Evolutionary conservation across 2,888 invertebrate species (phyloP).

Genomic region (Rutpela maculata): DNA sequence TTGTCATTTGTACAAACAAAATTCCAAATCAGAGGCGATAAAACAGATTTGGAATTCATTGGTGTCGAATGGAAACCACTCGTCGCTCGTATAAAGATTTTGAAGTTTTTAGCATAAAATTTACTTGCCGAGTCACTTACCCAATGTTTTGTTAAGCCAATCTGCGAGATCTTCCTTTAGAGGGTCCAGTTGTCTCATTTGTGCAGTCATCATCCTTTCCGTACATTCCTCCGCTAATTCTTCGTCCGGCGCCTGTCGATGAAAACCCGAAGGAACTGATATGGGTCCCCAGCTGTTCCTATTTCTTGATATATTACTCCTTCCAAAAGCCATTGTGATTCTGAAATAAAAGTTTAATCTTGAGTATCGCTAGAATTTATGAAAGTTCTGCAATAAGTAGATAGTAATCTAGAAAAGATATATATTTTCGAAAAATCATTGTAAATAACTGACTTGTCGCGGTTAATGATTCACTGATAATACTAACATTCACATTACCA

Average conservation of each 20-base stretch:
- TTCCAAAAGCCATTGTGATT: conserved; percentile 64
- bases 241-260: conserved; percentile 66
- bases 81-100: too few relatives aligned
- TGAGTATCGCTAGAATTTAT: too few relatives aligned
- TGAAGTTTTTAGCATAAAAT: too few relatives aligned
- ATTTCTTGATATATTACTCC: conserved; percentile 64
- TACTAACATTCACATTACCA: too few relatives aligned
- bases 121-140: conserved; percentile 79
- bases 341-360: conserved; percentile 20
- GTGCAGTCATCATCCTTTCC: conserved; percentile 84
- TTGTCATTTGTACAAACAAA: too few relatives aligned
- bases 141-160: conserved; percentile 90
- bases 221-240: conserved; percentile 76
- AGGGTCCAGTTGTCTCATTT: conserved; percentile 87
- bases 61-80: too few relatives aligned
- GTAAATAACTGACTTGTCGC: not conserved
- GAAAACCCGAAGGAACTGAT: conserved; percentile 74
- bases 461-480: too few relatives aligned
- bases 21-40: too few relatives aligned
- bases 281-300: conserved; percentile 80
- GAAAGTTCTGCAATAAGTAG: too few relatives aligned
- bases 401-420: not conserved
- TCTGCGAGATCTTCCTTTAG: conserved; percentile 91
- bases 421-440: not conserved
- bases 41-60: too few relatives aligned